A percentile compares a stretch with the other conserved stretches of the same genome.
Evolutionary conservation across 2,888 invertebrate species (phyloP).

Genomic region (Adineta ricciae): DNA sequence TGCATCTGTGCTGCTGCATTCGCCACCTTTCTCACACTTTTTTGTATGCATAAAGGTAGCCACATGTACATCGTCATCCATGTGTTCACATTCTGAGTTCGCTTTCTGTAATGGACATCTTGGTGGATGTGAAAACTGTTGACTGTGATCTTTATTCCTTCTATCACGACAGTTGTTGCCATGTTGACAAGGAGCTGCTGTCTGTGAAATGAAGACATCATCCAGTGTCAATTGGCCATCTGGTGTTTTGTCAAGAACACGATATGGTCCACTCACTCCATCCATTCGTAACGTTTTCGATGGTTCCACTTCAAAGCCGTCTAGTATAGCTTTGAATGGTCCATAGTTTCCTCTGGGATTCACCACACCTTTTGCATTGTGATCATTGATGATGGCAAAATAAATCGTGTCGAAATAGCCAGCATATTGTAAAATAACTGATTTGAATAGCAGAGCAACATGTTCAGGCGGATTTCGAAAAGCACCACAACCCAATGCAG

Average conservation of each 20-base stretch:
- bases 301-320: background rate
- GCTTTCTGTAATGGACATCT: background rate
- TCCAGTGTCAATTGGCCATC: background rate
- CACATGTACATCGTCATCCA: background rate
- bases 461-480: background rate
- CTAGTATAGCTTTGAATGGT: background rate
- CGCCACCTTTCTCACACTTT: background rate
- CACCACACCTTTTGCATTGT: background rate
- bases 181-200: background rate
- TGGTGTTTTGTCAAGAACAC: background rate
- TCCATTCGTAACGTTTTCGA: background rate
- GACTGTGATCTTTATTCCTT: background rate
- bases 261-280: background rate
- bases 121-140: background rate
- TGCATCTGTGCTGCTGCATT: background rate
- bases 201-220: background rate
- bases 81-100: background rate
- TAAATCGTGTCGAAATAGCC: background rate
- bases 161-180: background rate
- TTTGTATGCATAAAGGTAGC: background rate
- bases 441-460: background rate
- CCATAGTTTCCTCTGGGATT: background rate
- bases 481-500: constrained; percentile 3
- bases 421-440: background rate
- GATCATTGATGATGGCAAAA: constrained; percentile 16